Percentiles rank a stretch among this genome's conserved stretches.
Evolutionary conservation across 35 echinoderm and acorn worm genomes (phyloP).

Genomic region (Hemicentrotus pulcherrimus): DNA sequence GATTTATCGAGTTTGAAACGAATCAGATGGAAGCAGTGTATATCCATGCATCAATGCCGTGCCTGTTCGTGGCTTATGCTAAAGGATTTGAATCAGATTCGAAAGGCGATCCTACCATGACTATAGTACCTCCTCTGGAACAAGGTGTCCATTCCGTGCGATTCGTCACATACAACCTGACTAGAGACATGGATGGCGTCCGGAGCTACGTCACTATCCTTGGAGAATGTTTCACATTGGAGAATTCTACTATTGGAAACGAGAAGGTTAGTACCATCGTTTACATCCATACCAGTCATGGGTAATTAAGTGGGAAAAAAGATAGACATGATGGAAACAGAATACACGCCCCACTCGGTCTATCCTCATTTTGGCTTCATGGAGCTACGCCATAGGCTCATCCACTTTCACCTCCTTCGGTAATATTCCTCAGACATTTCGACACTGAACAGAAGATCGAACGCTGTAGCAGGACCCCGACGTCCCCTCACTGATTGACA

Average conservation of each 20-base stretch:
- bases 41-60: slow-evolving; percentile 45
- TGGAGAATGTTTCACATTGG: slow-evolving; percentile 40
- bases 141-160: slow-evolving; percentile 53
- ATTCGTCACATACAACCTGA: slow-evolving; percentile 60
- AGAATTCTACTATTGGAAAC: slow-evolving; percentile 50
- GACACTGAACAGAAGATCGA: too few species aligned
- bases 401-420: too few species aligned
- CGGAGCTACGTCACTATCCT: slow-evolving; percentile 43
- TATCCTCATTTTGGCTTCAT: too few species aligned
- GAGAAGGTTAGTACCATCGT: not conserved
- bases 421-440: too few species aligned
- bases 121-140: slow-evolving; percentile 60
- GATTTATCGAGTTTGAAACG: slow-evolving; percentile 56
- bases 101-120: slow-evolving; percentile 65
- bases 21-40: slow-evolving; percentile 24
- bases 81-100: slow-evolving; percentile 47
- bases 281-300: too few species aligned
- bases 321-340: too few species aligned
- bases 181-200: slow-evolving; percentile 7
- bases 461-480: too few species aligned
- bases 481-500: too few species aligned
- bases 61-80: slow-evolving; percentile 48
- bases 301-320: too few species aligned
- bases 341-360: too few species aligned
- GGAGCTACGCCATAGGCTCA: too few species aligned